phyloP scores from a whole-genome alignment of 1,140 invertebrate species.

The Drosophila burlai region DNA sequence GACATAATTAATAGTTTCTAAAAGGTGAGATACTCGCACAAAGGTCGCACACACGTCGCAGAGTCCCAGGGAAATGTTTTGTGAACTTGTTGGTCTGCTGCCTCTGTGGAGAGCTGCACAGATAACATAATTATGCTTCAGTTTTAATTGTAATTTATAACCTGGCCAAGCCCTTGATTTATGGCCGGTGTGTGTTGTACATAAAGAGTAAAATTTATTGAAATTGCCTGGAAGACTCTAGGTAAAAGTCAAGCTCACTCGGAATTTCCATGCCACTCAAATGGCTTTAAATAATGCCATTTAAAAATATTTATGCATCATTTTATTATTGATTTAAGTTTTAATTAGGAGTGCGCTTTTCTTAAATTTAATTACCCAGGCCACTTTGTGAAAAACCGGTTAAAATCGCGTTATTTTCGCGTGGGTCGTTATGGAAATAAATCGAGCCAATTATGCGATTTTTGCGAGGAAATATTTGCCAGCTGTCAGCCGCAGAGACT shows the following conservation, averaged over 20 bases:
- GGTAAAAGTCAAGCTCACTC: conserved; percentile 2
- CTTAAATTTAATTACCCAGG: conserved; percentile 16
- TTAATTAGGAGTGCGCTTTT: conserved; percentile 1
- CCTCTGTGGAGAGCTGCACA: conserved; percentile 43
- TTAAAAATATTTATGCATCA: neutral
- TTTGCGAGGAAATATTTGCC: conserved; percentile 33
- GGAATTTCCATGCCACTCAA: neutral
- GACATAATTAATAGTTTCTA: conserved; percentile 73
- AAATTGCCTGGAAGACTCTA: conserved; percentile 12
- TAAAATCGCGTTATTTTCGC: conserved; percentile 20
- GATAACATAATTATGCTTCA: conserved; percentile 70
- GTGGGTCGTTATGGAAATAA: conserved; percentile 17
- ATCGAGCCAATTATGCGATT: conserved; percentile 38
- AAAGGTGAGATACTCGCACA: conserved; percentile 67
- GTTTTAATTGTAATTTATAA: conserved; percentile 80
- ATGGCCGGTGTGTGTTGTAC: conserved; percentile 34
- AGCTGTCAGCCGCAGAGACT: conserved; percentile 49
- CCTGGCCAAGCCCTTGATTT: conserved; percentile 61
- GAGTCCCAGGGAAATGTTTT: conserved; percentile 42
- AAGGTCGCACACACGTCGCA: conserved; percentile 50
- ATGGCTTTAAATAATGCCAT: neutral
- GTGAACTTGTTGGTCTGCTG: conserved; percentile 34
- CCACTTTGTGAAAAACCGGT: conserved; percentile 3
- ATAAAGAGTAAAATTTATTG: conserved; percentile 26
- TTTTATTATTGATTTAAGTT: conserved; percentile 4